Conservation (phyloP, 2,797 vertebrate species). For the Paguma larvata region DNA sequence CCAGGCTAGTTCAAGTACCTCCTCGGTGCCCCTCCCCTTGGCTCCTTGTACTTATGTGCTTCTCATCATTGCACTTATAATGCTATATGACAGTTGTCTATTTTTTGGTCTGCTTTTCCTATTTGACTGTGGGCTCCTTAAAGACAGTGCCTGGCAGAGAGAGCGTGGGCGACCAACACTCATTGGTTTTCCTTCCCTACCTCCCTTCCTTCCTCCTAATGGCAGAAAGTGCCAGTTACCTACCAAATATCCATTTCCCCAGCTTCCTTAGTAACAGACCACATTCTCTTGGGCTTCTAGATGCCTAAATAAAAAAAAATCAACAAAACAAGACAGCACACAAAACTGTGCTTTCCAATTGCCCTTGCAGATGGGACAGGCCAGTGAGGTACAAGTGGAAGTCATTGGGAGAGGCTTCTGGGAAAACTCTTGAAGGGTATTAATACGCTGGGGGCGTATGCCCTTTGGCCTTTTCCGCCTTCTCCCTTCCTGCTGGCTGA, state of each 20-base stretch:
- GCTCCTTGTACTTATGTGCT: neutral
- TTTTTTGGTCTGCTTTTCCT: neutral
- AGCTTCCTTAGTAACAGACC: neutral
- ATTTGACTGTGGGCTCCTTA: neutral
- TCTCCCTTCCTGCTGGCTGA: neutral
- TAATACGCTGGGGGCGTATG: neutral
- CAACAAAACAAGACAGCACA: neutral
- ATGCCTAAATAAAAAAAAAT: neutral
- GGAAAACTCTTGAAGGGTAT: neutral
- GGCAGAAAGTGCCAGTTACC: neutral
- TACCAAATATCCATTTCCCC: neutral
- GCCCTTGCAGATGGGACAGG: neutral
- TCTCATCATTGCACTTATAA: rapidly evolving
- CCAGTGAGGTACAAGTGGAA: neutral
- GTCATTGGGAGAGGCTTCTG: neutral
- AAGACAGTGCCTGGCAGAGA: neutral
- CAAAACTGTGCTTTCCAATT: neutral
- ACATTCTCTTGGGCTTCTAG: neutral
- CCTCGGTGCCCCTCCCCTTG: neutral
- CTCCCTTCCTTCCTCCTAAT: neutral
- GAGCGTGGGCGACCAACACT: rapidly evolving
- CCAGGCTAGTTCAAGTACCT: neutral
- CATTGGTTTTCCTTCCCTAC: neutral
- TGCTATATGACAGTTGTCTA: rapidly evolving
- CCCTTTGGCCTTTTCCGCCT: neutral